Base-by-base conservation (phyloP, 2,888 invertebrate species). In the Cosmia trapezina region DNA sequence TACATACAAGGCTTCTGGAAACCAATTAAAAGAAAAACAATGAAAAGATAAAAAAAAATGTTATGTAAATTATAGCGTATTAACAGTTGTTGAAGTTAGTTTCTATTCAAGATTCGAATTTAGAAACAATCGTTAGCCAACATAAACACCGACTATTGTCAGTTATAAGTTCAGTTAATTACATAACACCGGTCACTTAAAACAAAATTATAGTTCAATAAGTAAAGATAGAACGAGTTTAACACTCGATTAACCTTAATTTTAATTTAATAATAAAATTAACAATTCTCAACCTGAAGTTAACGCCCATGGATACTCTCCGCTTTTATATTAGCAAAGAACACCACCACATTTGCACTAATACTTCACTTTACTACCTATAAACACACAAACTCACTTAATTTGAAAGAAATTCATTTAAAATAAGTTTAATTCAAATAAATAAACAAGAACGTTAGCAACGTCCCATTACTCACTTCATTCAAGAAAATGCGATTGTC, bases 301-400 rank as follows among this genome's bases (percentile, higher is more conserved):
- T 92, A 93, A 95, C 96, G 96, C 96, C 96, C 96, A 95, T 95
- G 91, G 91, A 95, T 91, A 91, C 90, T 88, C 86, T 88, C 89
- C 87, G 83, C 84, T 91, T 89, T 88, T 84, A 80, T 83, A 87
- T 89, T 88, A 78, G 80, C 70, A 83, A 82, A 83, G 85, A 89
- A 84, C 79, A 87, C 83, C 80, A 77, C 70, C 76, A 84, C 86
- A 90, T 89, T 86, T 85, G 88, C 83, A 88, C 82, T 84, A 76
- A 83, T 76, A 83, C 85, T 86, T 80, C 81, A 87, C 84, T 85
- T 69, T 72, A 73, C 71, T 85, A 76, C 66, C 70, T 73, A 68
- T 68, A 73, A 77, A 80, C 73, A 77, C 70, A 72, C 74, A 76
- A 67, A 70, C 57, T 66, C 71, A 83, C 51, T 69, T 22, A 72